A percentile compares a stretch with the other conserved stretches of the same genome.
Conservation (phyloP, 2,888 invertebrate genomes). For the Formica aserva region DNA sequence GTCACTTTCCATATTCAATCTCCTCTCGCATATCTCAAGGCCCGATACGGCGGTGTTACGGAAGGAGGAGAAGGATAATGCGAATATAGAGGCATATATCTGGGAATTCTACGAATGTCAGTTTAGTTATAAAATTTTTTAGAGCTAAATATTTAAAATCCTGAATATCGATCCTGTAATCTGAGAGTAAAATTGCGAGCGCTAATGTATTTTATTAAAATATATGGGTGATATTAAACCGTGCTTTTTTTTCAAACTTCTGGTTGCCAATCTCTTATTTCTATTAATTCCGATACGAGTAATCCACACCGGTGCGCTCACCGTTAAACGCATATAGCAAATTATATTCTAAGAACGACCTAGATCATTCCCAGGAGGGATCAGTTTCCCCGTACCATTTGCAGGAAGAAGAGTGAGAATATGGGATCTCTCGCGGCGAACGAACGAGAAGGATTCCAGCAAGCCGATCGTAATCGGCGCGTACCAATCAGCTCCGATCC, state of each 20-base stretch:
- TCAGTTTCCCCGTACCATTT: not conserved
- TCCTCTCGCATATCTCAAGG: constrained; percentile 39
- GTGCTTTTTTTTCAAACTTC: not conserved
- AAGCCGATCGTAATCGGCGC: constrained; percentile 52
- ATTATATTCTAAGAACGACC: constrained; percentile 30
- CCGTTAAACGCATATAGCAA: constrained; percentile 22
- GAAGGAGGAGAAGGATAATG: not conserved
- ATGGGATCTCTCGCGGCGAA: constrained; percentile 42
- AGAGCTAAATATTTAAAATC: not conserved
- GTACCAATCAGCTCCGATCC: constrained; percentile 51
- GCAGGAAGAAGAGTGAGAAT: constrained; percentile 29
- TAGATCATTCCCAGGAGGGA: not conserved
- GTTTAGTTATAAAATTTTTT: not conserved
- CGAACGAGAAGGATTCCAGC: constrained; percentile 48
- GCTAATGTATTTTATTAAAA: not conserved
- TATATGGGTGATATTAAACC: not conserved
- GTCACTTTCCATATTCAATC: constrained; percentile 72
- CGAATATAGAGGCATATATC: constrained; percentile 2
- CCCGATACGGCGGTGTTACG: not conserved
- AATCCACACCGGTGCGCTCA: constrained; percentile 30
- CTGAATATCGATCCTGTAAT: not conserved
- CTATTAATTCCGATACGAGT: constrained; percentile 18
- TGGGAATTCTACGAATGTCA: constrained; percentile 5
- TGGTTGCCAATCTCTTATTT: not conserved
- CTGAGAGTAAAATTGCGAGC: not conserved